Conservation (phyloP, 2,113 vertebrate species). For the Aldabrachelys gigantea region DNA sequence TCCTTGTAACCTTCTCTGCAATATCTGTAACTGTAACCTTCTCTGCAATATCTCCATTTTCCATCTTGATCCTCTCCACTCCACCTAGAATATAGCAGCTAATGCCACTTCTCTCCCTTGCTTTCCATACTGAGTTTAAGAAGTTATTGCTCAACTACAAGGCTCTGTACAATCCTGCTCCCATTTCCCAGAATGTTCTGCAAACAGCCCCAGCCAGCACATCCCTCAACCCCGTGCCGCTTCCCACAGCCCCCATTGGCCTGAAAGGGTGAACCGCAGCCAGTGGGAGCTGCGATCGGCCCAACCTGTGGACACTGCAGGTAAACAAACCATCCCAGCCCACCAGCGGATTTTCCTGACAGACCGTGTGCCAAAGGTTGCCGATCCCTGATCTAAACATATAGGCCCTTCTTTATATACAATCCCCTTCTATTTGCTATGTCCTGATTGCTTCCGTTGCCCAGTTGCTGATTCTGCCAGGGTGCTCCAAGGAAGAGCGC, state of each 20-base stretch:
- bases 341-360: too few relatives aligned
- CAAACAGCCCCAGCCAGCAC: not conserved
- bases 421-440: not conserved
- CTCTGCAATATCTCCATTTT: not conserved
- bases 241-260: too few relatives aligned
- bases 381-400: not conserved
- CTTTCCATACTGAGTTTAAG: not conserved
- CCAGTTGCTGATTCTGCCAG: not conserved
- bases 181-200: not conserved
- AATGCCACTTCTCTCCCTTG: not conserved
- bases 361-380: too few relatives aligned
- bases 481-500: not conserved
- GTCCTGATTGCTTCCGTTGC: not conserved
- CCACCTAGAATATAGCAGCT: rapidly evolving
- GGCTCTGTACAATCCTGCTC: not conserved
- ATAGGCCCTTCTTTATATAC: not conserved
- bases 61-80: not conserved
- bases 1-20: not conserved
- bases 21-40: not conserved
- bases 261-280: too few relatives aligned
- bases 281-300: too few relatives aligned
- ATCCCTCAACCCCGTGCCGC: too few relatives aligned
- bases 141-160: not conserved
- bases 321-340: too few relatives aligned
- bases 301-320: too few relatives aligned